phyloP scores from a whole-genome alignment of 2,888 invertebrate genomes.

The Drosophila austrosaltans region DNA sequence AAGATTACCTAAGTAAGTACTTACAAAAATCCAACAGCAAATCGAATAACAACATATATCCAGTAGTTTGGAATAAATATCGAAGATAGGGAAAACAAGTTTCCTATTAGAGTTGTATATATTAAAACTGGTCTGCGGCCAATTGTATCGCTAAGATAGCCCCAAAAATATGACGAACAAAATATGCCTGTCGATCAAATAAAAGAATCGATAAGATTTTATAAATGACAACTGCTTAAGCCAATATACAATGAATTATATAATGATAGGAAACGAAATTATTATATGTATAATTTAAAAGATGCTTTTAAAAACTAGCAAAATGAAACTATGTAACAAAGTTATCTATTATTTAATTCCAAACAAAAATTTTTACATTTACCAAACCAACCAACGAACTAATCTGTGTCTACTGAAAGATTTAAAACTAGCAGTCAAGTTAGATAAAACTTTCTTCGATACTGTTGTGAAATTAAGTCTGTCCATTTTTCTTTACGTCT shows the following conservation, averaged over 20 bases:
- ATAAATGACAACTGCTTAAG: conserved; percentile 3
- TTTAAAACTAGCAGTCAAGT: not conserved
- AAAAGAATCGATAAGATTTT: not conserved
- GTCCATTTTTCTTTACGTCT: not conserved
- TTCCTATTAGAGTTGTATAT: conserved; percentile 84
- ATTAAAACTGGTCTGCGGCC: conserved; percentile 85
- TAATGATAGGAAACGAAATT: conserved; percentile 21
- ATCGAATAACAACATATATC: conserved; percentile 85
- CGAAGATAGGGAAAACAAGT: conserved; percentile 84
- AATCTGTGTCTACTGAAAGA: not conserved
- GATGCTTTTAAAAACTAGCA: not conserved
- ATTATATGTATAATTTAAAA: too few species aligned
- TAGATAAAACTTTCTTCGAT: too few species aligned
- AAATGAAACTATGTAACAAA: too few species aligned
- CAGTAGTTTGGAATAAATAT: conserved; percentile 84
- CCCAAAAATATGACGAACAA: conserved; percentile 86
- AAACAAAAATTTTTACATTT: too few species aligned
- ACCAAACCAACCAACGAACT: too few species aligned
- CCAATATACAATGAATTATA: too few species aligned
- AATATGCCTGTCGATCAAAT: conserved; percentile 83
- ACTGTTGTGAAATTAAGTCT: too few species aligned
- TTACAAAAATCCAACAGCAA: conserved; percentile 85
- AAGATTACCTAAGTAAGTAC: conserved; percentile 75
- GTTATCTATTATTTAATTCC: too few species aligned
- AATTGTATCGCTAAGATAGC: conserved; percentile 85